Conservation (phyloP, 2,888 invertebrate genomes). For the Parnassius orleans region DNA sequence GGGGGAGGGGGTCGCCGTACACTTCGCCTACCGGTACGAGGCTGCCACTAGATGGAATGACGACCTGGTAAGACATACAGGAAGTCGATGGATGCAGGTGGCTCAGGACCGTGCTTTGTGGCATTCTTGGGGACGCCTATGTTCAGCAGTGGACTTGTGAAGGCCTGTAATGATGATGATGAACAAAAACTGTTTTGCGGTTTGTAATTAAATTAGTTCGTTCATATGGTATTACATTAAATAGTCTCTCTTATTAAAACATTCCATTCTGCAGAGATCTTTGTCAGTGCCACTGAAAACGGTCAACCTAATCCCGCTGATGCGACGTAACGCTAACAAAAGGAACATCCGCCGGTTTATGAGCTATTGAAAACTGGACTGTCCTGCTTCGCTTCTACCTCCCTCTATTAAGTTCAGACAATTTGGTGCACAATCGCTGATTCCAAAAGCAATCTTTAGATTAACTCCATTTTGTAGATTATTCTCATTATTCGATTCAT, state of each 20-base stretch:
- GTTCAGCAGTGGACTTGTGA: too few relatives aligned
- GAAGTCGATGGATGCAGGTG: too few relatives aligned
- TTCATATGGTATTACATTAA: too few relatives aligned
- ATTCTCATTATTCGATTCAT: neutral
- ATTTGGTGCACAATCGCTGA: constrained; percentile 25
- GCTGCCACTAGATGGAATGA: too few relatives aligned
- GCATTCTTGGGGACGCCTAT: too few relatives aligned
- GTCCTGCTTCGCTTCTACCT: constrained; percentile 13
- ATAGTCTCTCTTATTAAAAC: neutral
- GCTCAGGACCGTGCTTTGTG: too few relatives aligned
- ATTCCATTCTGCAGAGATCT: constrained; percentile 2
- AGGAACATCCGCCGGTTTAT: constrained; percentile 30
- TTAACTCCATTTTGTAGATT: constrained; percentile 31
- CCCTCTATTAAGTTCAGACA: constrained; percentile 32
- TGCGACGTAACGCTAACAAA: constrained; percentile 28
- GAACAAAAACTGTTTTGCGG: too few relatives aligned
- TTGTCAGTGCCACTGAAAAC: constrained; percentile 28
- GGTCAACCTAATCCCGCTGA: constrained; percentile 28
- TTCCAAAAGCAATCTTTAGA: constrained; percentile 17
- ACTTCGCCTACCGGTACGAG: too few relatives aligned
- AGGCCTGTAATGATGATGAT: too few relatives aligned
- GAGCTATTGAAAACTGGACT: constrained; percentile 30
- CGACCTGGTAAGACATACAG: too few relatives aligned
- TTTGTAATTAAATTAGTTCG: too few relatives aligned
- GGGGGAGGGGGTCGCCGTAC: too few relatives aligned